Conservation (phyloP, 2,797 vertebrate genomes). For the Anabacerthia variegaticeps region DNA sequence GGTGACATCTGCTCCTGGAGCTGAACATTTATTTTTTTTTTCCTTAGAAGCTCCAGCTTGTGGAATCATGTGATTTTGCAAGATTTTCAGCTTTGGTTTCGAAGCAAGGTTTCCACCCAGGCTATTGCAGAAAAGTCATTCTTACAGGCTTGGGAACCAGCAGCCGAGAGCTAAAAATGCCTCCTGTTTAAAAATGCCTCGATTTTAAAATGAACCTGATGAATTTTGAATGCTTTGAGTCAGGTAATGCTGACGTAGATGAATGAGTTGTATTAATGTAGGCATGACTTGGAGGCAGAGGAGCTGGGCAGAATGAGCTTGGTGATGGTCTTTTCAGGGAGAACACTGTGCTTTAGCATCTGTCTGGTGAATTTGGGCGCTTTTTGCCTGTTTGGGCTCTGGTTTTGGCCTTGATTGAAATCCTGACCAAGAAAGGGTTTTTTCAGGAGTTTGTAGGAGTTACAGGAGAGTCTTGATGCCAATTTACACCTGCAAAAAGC, state of each 20-base stretch:
- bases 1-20: constrained; percentile 53
- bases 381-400: background rate
- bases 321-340: background rate
- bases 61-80: constrained; percentile 55
- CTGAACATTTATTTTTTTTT: background rate
- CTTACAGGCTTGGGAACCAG: constrained; percentile 2
- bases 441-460: background rate
- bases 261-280: background rate
- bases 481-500: background rate
- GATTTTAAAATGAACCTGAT: constrained; percentile 47
- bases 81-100: constrained; percentile 27
- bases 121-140: constrained; percentile 39
- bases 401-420: background rate
- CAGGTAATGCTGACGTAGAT: constrained; percentile 14
- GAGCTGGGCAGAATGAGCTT: background rate
- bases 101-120: constrained; percentile 46
- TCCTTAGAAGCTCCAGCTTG: constrained; percentile 42
- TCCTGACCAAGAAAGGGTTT: background rate
- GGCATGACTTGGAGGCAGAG: background rate
- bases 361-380: background rate
- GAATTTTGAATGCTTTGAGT: constrained; percentile 39
- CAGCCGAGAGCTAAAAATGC: constrained; percentile 45
- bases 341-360: background rate
- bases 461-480: background rate
- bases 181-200: constrained; percentile 13